Percentiles rank a stretch among this genome's conserved stretches.
Conservation (phyloP, 2,888 invertebrate species). For the Oligia latruncula region DNA sequence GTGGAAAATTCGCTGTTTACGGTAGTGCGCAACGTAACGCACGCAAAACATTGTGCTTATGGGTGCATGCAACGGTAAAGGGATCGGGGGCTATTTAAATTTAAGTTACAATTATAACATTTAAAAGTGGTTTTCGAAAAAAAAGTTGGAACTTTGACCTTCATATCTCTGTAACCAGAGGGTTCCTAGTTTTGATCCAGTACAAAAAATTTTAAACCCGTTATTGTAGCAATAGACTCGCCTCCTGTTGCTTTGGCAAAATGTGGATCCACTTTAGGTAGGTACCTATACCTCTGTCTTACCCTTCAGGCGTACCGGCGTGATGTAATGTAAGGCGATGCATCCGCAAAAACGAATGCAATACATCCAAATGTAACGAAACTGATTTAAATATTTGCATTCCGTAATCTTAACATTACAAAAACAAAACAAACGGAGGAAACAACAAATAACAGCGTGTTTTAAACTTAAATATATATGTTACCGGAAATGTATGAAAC, state of each 20-base stretch:
- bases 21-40: too few species aligned
- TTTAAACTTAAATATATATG: background rate
- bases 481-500: too few species aligned
- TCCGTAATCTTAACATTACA: constrained; percentile 3
- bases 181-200: too few species aligned
- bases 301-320: background rate
- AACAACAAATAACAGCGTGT: constrained; percentile 16
- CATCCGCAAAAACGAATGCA: background rate
- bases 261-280: background rate
- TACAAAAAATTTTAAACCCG: background rate
- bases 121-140: too few species aligned
- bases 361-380: background rate
- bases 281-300: background rate
- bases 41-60: too few species aligned
- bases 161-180: too few species aligned
- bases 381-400: constrained; percentile 27
- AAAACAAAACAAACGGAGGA: constrained; percentile 8
- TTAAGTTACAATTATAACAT: background rate
- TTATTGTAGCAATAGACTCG: background rate
- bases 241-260: background rate
- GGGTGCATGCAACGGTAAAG: too few species aligned
- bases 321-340: background rate
- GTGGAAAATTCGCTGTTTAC: background rate
- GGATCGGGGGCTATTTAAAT: background rate
- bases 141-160: background rate